Conservation (phyloP, 2,113 vertebrate genomes). For the Pholis gunnellus region DNA sequence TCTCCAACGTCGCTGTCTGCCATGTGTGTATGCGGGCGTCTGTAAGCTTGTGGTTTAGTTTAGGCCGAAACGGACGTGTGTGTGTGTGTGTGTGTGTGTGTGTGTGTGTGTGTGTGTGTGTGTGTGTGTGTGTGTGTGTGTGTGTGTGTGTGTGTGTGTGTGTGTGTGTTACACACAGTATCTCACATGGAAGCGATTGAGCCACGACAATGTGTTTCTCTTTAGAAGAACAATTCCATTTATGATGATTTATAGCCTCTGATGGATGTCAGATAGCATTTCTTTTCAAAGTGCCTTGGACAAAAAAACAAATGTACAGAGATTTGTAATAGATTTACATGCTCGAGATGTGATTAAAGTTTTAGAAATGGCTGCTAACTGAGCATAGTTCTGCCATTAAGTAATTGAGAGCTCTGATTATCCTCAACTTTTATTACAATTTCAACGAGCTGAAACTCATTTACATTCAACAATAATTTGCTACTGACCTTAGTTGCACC, state of each 20-base stretch:
- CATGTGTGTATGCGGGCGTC: constrained; percentile 38
- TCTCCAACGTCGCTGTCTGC: neutral
- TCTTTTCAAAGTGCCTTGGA: constrained; percentile 25
- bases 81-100: neutral
- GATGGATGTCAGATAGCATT: constrained; percentile 60
- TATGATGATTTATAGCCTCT: constrained; percentile 63
- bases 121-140: neutral
- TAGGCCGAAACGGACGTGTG: neutral
- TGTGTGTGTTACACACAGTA: constrained; percentile 6
- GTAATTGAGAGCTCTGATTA: constrained; percentile 9
- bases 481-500: neutral
- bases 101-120: constrained; percentile 5
- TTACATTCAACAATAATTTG: neutral
- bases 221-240: constrained; percentile 57
- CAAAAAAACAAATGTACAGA: neutral
- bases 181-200: constrained; percentile 75
- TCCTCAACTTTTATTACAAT: neutral
- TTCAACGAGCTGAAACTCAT: constrained; percentile 4
- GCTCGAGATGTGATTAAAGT: constrained; percentile 27
- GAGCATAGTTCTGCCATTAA: constrained; percentile 17
- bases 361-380: constrained; percentile 9
- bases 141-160: neutral
- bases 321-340: constrained; percentile 13
- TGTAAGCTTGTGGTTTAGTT: constrained; percentile 1
- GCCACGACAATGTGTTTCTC: constrained; percentile 46